Conservation (phyloP, 2,113 vertebrate species). For the Pteropus alecto region DNA sequence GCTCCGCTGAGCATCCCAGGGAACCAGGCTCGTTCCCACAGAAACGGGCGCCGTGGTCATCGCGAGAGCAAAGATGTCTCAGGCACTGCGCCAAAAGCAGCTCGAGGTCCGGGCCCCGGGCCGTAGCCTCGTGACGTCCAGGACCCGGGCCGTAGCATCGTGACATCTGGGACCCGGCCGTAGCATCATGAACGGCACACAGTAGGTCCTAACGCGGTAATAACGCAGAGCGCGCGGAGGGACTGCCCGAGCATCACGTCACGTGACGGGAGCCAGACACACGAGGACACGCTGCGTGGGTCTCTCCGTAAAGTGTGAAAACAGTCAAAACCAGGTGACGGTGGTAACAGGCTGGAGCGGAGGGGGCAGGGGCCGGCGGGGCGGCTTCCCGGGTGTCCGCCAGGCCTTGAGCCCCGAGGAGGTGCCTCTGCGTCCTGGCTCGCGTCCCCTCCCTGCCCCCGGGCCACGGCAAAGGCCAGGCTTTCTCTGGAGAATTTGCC, state of each 20-base stretch:
- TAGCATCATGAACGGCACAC: too few species aligned
- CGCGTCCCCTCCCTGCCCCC: not conserved
- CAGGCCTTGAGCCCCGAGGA: not conserved
- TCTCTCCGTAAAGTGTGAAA: fast-evolving
- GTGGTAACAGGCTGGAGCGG: not conserved
- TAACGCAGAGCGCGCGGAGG: too few species aligned
- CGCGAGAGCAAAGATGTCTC: not conserved
- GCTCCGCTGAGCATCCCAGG: too few species aligned
- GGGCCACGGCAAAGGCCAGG: not conserved
- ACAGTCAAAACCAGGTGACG: fast-evolving
- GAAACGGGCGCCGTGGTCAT: not conserved
- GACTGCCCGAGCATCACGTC: too few species aligned
- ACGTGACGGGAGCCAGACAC: not conserved
- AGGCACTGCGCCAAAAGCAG: not conserved
- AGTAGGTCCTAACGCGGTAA: too few species aligned
- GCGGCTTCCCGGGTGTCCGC: not conserved
- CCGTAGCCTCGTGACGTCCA: too few species aligned
- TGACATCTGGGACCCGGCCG: too few species aligned
- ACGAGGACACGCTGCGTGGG: fast-evolving
- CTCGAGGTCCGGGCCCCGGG: too few species aligned
- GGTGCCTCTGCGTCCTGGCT: not conserved
- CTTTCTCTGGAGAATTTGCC: constrained; percentile 58
- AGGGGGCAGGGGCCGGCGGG: not conserved
- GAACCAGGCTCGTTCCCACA: not conserved
- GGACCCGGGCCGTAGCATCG: too few species aligned